Conservation (phyloP, 35 echinoderm and acorn worm genomes). For the Heliocidaris tuberculata region DNA sequence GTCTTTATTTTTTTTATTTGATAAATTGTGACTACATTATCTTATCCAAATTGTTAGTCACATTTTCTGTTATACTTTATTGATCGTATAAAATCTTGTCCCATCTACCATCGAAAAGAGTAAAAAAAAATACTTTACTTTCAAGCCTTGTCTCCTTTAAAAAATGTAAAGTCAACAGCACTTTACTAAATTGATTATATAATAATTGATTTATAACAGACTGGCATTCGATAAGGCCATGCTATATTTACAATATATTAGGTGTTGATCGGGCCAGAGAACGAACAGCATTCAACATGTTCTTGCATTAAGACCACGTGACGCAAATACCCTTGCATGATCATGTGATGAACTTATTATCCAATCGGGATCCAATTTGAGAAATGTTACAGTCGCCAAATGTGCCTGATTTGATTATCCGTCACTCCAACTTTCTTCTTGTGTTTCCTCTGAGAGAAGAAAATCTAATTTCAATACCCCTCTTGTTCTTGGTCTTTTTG, state of each 20-base stretch:
- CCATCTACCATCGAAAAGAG: no score
- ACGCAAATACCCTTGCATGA: background rate
- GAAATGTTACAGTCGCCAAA: constrained; percentile 29
- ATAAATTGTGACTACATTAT: no score
- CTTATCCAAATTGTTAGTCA: no score
- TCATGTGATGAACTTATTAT: background rate
- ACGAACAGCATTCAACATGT: background rate
- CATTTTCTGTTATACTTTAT: no score
- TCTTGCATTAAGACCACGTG: background rate
- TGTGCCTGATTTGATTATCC: background rate
- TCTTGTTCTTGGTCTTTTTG: background rate
- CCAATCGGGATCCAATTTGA: constrained; percentile 9
- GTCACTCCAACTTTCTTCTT: background rate
- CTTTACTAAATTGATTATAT: no score
- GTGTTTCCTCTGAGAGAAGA: background rate
- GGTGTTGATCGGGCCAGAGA: background rate
- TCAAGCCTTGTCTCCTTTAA: no score
- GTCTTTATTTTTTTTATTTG: no score
- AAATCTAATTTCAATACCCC: constrained; percentile 20
- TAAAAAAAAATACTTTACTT: no score
- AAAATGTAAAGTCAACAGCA: no score
- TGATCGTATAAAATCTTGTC: no score
- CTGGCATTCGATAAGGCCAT: background rate
- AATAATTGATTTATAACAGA: no score
- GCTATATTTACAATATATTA: background rate